Conservation (phyloP, 2,888 invertebrate genomes). For the Phania funesta region DNA sequence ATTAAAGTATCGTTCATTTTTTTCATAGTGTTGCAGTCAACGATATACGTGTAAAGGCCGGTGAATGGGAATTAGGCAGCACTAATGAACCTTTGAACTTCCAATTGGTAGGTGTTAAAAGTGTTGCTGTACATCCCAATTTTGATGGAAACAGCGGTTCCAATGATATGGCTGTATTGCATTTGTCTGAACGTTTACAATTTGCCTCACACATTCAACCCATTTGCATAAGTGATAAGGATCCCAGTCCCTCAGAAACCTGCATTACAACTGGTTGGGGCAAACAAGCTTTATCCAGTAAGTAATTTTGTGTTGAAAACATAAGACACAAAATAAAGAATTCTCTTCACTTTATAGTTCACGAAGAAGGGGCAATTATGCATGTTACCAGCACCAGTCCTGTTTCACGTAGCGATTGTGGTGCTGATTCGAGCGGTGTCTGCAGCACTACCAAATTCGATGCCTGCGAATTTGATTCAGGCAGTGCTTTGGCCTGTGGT, state of each 20-base stretch:
- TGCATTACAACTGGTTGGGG: conserved; percentile 93
- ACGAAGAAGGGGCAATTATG: conserved; percentile 88
- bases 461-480: conserved; percentile 89
- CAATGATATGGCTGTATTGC: conserved; percentile 87
- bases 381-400: conserved; percentile 86
- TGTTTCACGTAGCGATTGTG: conserved; percentile 82
- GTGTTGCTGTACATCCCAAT: conserved; percentile 86
- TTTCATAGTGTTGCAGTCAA: conserved; percentile 70
- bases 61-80: conserved; percentile 91
- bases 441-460: conserved; percentile 87
- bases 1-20: background rate
- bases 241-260: conserved; percentile 81
- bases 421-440: conserved; percentile 78
- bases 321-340: background rate
- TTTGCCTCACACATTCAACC: conserved; percentile 87
- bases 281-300: conserved; percentile 88
- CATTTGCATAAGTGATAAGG: conserved; percentile 86
- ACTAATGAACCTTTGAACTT: conserved; percentile 90
- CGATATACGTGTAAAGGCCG: conserved; percentile 88
- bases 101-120: conserved; percentile 87
- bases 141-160: conserved; percentile 83
- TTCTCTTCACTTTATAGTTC: conserved; percentile 82
- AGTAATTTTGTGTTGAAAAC: conserved; percentile 72
- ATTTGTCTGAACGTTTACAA: conserved; percentile 84
- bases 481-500: conserved; percentile 90